Percentiles rank a stretch among this genome's conserved stretches.
Conservation (phyloP, 1,140 invertebrate genomes). For the Aplysia californica region DNA sequence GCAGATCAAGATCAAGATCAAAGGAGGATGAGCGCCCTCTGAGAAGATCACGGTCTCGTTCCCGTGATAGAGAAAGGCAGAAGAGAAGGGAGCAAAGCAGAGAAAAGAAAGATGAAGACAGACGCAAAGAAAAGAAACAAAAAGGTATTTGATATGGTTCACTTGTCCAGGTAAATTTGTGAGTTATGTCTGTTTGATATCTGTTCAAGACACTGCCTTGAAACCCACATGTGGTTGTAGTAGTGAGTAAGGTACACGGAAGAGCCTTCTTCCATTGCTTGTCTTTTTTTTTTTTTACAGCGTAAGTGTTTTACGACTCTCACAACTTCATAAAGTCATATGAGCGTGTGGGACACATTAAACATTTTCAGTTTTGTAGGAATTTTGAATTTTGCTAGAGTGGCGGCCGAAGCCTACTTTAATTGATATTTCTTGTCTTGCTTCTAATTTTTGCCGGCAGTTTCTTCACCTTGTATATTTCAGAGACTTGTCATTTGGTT, state of each 20-base stretch:
- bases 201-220: too few species aligned
- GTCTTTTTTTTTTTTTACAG: not conserved
- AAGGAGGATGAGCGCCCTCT: slow-evolving; percentile 35
- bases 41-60: slow-evolving; percentile 64
- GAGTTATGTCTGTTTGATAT: not conserved
- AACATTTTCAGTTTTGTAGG: too few species aligned
- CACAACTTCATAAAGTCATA: too few species aligned
- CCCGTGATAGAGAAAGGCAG: slow-evolving; percentile 17
- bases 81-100: slow-evolving; percentile 22
- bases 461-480: too few species aligned
- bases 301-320: not conserved
- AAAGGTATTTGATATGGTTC: slow-evolving; percentile 6
- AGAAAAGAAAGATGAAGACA: slow-evolving; percentile 38
- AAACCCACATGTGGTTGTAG: too few species aligned
- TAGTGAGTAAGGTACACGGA: too few species aligned
- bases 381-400: too few species aligned
- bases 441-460: too few species aligned
- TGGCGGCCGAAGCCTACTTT: too few species aligned
- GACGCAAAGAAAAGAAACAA: slow-evolving; percentile 19
- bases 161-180: not conserved
- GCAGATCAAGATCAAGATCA: slow-evolving; percentile 39
- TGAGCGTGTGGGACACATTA: too few species aligned
- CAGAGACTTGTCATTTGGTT: too few species aligned
- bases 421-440: too few species aligned
- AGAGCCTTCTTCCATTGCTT: not conserved